A percentile compares a stretch with the other conserved stretches of the same genome.
Evolutionary conservation across 2,113 vertebrate species (phyloP).

Genomic region (Calidris pygmaea): DNA sequence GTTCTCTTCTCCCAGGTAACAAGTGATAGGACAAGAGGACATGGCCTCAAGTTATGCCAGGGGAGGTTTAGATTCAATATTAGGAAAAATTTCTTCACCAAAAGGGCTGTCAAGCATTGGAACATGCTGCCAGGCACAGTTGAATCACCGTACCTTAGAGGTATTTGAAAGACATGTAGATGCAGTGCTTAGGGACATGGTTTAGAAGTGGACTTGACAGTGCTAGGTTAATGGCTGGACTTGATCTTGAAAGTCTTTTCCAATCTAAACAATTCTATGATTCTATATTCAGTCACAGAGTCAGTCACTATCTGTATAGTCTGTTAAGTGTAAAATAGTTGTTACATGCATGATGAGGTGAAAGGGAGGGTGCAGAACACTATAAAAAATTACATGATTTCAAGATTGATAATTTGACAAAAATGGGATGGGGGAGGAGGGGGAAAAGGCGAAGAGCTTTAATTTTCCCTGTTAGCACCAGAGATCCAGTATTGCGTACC

Average conservation of each 20-base stretch:
- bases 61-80: not conserved
- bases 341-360: not conserved
- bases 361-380: not conserved
- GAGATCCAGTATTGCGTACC: not conserved
- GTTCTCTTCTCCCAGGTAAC: not conserved
- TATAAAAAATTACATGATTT: not conserved
- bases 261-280: not conserved
- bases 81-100: not conserved
- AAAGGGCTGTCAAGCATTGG: not conserved
- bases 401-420: not conserved
- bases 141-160: not conserved
- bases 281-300: not conserved
- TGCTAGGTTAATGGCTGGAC: not conserved
- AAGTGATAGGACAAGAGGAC: not conserved
- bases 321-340: not conserved
- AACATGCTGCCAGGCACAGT: not conserved
- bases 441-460: not conserved
- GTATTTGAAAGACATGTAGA: not conserved
- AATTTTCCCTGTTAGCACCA: not conserved
- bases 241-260: not conserved
- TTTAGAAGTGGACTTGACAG: not conserved
- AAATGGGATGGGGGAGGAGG: accelerated
- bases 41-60: not conserved
- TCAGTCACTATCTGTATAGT: not conserved
- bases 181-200: not conserved